Evolutionary conservation across 2,888 invertebrate species (phyloP).

Genomic region (Halictus ligatus): DNA sequence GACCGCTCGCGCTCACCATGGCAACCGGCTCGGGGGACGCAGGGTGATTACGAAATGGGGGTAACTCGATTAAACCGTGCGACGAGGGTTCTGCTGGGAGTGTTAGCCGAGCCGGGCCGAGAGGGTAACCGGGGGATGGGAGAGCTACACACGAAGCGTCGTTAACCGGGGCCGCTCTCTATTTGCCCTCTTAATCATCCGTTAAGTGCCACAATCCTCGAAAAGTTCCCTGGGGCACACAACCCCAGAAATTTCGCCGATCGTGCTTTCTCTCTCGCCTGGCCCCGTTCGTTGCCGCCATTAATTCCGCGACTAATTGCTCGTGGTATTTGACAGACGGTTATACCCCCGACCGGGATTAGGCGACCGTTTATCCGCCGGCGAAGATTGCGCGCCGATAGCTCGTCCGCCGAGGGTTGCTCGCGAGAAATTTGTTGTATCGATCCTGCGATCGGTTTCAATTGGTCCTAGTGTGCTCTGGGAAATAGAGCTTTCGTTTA

Average conservation of each 20-base stretch:
- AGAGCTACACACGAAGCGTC: conserved; percentile 23
- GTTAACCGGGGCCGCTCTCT: conserved; percentile 70
- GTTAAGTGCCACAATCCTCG: conserved; percentile 79
- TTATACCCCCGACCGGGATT: background rate
- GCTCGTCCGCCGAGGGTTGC: background rate
- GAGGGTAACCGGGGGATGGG: conserved; percentile 41
- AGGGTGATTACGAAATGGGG: conserved; percentile 83
- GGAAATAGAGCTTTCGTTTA: background rate
- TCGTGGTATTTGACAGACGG: conserved; percentile 23
- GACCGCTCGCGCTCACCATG: conserved; percentile 77
- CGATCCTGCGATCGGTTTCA: background rate
- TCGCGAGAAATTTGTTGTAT: conserved; percentile 1
- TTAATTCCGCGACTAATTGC: conserved; percentile 40
- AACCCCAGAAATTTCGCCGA: conserved; percentile 18
- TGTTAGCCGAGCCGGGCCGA: conserved; percentile 22
- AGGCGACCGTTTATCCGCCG: background rate
- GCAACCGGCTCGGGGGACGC: conserved; percentile 76
- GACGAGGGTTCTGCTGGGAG: conserved; percentile 57
- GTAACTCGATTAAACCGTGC: conserved; percentile 82
- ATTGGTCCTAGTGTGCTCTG: background rate
- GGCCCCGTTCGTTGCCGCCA: conserved; percentile 2
- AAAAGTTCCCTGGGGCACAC: conserved; percentile 60
- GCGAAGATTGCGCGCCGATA: background rate
- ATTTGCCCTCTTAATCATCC: conserved; percentile 83
- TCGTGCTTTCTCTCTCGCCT: background rate